Conservation (phyloP, 2,113 vertebrate genomes). For the Pituophis catenifer region DNA sequence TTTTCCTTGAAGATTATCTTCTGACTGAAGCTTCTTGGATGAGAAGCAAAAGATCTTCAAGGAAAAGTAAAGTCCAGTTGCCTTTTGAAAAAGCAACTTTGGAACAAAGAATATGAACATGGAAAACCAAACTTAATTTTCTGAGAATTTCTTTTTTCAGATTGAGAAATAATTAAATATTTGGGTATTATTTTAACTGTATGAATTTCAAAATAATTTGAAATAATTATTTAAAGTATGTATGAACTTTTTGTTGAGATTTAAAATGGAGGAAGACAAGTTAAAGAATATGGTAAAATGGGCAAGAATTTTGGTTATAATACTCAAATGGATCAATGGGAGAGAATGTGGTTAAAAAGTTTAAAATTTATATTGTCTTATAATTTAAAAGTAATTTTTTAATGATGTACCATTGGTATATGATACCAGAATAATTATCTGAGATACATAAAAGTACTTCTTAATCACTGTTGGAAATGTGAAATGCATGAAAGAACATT, state of each 20-base stretch:
- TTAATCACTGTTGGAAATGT: neutral
- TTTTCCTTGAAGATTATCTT: neutral
- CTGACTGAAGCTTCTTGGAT: too few species aligned
- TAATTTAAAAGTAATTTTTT: neutral
- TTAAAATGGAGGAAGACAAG: neutral
- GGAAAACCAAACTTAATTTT: neutral
- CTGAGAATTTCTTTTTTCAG: neutral
- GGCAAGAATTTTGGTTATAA: neutral
- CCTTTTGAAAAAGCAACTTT: neutral
- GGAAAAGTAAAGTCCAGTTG: too few species aligned
- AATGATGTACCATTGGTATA: neutral
- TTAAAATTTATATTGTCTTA: neutral
- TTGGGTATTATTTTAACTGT: neutral
- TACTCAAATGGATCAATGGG: neutral
- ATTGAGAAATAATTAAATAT: neutral
- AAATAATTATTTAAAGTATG: neutral
- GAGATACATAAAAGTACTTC: neutral
- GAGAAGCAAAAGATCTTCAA: too few species aligned
- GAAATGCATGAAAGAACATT: neutral
- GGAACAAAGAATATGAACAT: neutral
- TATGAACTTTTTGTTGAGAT: neutral
- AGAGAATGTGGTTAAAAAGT: neutral
- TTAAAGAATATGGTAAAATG: neutral
- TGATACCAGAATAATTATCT: neutral
- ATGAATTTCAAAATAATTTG: neutral